Conservation (phyloP, 2,797 vertebrate species). For the Epinephelus malabaricus region DNA sequence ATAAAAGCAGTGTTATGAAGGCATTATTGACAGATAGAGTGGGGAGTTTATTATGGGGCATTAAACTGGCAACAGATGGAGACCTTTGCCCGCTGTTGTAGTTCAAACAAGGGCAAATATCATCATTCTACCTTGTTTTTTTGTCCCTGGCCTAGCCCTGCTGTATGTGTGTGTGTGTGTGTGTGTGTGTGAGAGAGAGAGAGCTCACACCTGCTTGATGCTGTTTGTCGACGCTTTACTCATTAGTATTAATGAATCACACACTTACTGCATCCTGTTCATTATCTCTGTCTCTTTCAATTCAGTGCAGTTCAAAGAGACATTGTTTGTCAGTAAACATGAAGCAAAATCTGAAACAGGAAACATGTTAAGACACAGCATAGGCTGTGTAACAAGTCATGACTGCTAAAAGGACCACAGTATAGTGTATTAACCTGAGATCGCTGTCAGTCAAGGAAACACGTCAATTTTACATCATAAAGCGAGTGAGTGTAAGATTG, state of each 20-base stretch:
- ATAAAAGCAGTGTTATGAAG: constrained; percentile 50
- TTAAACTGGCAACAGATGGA: constrained; percentile 58
- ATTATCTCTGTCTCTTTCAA: constrained; percentile 41
- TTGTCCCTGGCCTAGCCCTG: constrained; percentile 10
- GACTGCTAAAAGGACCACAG: neutral
- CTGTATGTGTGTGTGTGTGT: constrained; percentile 8
- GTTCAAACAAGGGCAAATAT: constrained; percentile 50
- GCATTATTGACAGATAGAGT: constrained; percentile 41
- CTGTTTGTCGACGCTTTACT: constrained; percentile 25
- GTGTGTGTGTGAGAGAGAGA: neutral
- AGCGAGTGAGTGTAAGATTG: neutral
- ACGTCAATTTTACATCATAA: neutral
- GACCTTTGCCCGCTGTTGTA: constrained; percentile 51
- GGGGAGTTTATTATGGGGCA: constrained; percentile 52
- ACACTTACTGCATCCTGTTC: constrained; percentile 36
- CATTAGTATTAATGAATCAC: constrained; percentile 68
- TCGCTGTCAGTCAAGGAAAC: constrained; percentile 1
- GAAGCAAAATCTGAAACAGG: constrained; percentile 37
- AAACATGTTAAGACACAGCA: constrained; percentile 5
- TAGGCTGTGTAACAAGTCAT: constrained; percentile 5
- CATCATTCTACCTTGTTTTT: constrained; percentile 19
- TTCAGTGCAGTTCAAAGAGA: constrained; percentile 50
- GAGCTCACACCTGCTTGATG: constrained; percentile 45
- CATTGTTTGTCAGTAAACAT: constrained; percentile 40
- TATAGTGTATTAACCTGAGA: neutral